Evolutionary conservation across 2,797 vertebrate species (phyloP).

Genomic region (Gorsachius magnificus): DNA sequence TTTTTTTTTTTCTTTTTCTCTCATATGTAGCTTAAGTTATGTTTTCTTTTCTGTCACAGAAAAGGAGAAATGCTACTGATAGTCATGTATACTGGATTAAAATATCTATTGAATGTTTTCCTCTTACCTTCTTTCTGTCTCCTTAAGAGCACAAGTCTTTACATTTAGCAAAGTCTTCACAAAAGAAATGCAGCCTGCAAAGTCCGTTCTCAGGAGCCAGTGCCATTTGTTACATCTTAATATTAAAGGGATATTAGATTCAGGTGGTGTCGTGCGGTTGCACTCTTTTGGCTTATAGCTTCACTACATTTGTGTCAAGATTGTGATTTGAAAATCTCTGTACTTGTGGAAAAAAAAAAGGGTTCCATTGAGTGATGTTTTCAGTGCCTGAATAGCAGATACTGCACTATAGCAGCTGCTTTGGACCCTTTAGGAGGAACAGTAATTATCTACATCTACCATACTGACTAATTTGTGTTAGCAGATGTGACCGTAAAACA

Average conservation of each 20-base stretch:
- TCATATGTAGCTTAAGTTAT: neutral
- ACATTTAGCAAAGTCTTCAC: neutral
- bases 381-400: neutral
- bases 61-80: neutral
- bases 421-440: neutral
- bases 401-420: neutral
- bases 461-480: neutral
- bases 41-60: neutral
- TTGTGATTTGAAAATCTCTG: neutral
- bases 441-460: neutral
- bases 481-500: neutral
- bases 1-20: neutral
- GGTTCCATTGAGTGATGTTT: rapidly evolving
- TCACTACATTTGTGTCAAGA: neutral
- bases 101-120: neutral
- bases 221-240: neutral
- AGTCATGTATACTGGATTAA: neutral
- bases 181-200: neutral
- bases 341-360: neutral
- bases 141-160: neutral
- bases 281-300: neutral
- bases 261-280: neutral
- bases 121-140: neutral
- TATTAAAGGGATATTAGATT: neutral
- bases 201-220: neutral